Conservation (phyloP, 2,888 invertebrate genomes). For the Cryptus viduatorius region DNA sequence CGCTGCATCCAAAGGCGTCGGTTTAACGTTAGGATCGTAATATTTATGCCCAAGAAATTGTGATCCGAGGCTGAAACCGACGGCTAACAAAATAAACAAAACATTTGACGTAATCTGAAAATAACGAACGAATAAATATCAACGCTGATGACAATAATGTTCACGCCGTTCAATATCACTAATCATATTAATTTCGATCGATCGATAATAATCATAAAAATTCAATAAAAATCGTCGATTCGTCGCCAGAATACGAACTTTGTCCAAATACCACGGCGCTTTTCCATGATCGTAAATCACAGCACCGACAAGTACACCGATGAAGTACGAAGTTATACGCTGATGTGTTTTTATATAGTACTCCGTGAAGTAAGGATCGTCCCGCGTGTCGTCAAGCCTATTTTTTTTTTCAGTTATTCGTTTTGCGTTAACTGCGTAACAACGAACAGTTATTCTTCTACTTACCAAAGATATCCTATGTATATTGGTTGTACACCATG, state of each 20-base stretch:
- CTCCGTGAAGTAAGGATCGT: conserved; percentile 71
- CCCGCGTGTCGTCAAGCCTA: conserved; percentile 67
- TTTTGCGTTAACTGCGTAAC: not conserved
- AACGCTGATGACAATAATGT: not conserved
- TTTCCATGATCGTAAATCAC: conserved; percentile 74
- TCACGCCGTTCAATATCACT: not conserved
- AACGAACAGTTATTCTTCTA: conserved; percentile 23
- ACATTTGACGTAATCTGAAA: conserved; percentile 72
- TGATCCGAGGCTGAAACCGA: conserved; percentile 68
- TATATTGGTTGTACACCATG: conserved; percentile 72
- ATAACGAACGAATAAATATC: not conserved
- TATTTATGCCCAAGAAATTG: conserved; percentile 72
- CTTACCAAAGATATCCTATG: conserved; percentile 75
- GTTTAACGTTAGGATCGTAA: conserved; percentile 73
- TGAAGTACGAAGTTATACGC: conserved; percentile 74
- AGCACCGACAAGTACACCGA: conserved; percentile 76
- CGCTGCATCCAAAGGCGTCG: conserved; percentile 72
- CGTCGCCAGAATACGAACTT: conserved; percentile 68
- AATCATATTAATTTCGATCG: not conserved
- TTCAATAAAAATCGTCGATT: not conserved
- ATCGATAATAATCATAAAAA: not conserved
- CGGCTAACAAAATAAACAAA: conserved; percentile 71
- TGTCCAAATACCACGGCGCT: conserved; percentile 73
- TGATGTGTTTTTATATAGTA: conserved; percentile 76
- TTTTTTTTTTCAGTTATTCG: not conserved